phyloP scores from a whole-genome alignment of 2,888 invertebrate species.

The Phyllotreta cruciferae region DNA sequence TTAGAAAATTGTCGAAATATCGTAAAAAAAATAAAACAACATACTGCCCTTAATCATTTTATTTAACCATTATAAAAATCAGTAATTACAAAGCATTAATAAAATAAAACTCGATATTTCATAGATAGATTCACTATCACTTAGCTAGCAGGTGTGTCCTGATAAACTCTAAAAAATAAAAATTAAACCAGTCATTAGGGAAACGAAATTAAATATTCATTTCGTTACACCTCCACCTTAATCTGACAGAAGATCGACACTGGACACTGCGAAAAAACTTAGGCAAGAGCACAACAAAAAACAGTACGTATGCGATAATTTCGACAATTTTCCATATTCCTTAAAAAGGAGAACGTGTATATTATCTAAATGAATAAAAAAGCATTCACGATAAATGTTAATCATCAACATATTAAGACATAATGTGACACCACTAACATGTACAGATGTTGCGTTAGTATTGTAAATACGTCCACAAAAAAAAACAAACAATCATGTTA shows the following conservation, averaged over 20 bases:
- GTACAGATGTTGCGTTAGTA: conserved; percentile 7
- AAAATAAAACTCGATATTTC: too few relatives aligned
- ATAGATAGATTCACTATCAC: background rate
- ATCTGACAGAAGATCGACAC: background rate
- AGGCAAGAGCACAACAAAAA: conserved; percentile 3
- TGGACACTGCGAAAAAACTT: background rate
- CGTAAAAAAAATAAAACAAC: conserved; percentile 12
- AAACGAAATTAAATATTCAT: conserved; percentile 11
- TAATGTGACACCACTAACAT: conserved; percentile 3
- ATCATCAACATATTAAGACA: conserved; percentile 9
- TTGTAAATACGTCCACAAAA: conserved; percentile 1
- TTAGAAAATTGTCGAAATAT: conserved; percentile 11
- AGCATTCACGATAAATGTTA: conserved; percentile 10
- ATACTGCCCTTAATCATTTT: background rate
- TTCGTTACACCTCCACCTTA: conserved; percentile 15
- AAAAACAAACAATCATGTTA: background rate
- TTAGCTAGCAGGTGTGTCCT: conserved; percentile 24
- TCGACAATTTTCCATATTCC: conserved; percentile 12
- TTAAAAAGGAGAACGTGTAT: background rate
- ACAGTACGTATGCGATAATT: background rate
- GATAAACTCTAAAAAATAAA: conserved; percentile 29
- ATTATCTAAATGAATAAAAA: conserved; percentile 5
- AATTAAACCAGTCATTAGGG: conserved; percentile 1
- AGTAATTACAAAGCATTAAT: too few relatives aligned
- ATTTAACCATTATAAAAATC: background rate